These are phyloP conservation scores for Pipistrellus nathusii DNA, from an alignment of 2,797 vertebrate species.

Conservation along the genomic window DNA sequence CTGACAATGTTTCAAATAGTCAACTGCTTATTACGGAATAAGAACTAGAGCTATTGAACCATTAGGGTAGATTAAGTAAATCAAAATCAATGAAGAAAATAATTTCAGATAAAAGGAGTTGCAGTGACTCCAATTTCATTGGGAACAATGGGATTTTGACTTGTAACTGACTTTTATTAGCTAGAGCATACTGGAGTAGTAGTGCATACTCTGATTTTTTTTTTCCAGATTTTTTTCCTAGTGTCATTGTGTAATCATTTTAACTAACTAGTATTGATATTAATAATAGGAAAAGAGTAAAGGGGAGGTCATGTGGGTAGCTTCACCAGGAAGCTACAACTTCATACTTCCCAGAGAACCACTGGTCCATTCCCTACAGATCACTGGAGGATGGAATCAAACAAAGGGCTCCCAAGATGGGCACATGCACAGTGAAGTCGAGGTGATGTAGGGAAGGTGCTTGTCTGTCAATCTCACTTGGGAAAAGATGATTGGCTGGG, in stretches of 20 bases:
- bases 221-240: background rate
- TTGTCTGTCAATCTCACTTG: background rate
- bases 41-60: background rate
- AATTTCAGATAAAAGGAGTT: background rate
- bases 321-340: background rate
- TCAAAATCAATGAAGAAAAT: slow-evolving; percentile 6
- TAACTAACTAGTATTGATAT: background rate
- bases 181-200: background rate
- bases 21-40: background rate
- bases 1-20: background rate
- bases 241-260: background rate
- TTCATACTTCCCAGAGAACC: background rate
- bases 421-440: background rate
- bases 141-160: background rate
- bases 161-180: background rate
- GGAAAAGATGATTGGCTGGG: background rate
- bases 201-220: background rate
- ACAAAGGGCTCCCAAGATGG: background rate
- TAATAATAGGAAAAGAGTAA: background rate
- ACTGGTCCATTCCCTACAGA: background rate
- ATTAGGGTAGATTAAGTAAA: background rate
- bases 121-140: background rate
- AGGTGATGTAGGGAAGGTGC: background rate
- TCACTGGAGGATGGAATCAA: background rate
- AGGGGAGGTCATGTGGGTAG: background rate